Evolutionary conservation across 2,113 vertebrate genomes (phyloP).

Genomic region (Indicator indicator): DNA sequence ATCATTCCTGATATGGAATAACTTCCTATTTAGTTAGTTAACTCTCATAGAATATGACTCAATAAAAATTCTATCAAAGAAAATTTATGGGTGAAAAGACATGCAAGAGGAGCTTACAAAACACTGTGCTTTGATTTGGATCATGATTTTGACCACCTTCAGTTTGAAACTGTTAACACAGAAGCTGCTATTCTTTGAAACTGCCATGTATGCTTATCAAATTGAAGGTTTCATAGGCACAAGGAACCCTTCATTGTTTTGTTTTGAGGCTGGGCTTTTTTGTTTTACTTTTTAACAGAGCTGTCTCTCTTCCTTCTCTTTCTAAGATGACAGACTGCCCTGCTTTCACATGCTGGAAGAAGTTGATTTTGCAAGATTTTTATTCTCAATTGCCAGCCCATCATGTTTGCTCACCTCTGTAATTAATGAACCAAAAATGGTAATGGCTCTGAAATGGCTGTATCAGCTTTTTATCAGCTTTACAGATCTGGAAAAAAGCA

Average conservation of each 20-base stretch:
- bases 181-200: not conserved
- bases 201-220: not conserved
- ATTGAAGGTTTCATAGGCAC: not conserved
- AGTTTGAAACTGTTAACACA: not conserved
- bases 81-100: not conserved
- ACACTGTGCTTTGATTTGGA: not conserved
- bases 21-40: not conserved
- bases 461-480: not conserved
- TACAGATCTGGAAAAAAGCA: not conserved
- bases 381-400: not conserved
- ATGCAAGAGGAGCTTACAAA: not conserved
- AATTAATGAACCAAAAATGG: not conserved
- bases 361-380: not conserved
- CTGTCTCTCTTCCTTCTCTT: not conserved
- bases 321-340: not conserved
- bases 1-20: not conserved
- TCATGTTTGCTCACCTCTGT: not conserved
- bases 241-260: not conserved
- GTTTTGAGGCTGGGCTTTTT: not conserved
- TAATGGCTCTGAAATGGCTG: not conserved
- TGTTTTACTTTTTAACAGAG: not conserved
- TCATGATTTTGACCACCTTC: not conserved
- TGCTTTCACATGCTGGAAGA: not conserved
- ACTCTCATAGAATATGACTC: not conserved
- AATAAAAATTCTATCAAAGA: not conserved